phyloP scores from a whole-genome alignment of 2,888 invertebrate genomes.

The Epirrhoe tristata region DNA sequence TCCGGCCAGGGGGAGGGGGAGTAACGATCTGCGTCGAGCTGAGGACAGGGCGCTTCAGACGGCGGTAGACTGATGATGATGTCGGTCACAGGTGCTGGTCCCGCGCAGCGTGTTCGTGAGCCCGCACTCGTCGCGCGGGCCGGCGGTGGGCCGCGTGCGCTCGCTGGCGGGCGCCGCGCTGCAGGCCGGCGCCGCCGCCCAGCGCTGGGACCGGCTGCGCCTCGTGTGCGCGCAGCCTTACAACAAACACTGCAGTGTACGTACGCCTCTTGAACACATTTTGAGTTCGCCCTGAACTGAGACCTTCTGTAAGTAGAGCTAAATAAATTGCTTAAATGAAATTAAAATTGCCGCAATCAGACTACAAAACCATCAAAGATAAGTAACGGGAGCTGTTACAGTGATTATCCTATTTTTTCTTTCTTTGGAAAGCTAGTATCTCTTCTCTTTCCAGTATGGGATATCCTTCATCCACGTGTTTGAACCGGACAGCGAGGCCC shows the following conservation, averaged over 20 bases:
- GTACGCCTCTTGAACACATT: not conserved
- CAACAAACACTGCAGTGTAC: constrained; percentile 87
- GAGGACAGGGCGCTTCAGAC: too few relatives aligned
- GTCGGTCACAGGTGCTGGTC: constrained; percentile 87
- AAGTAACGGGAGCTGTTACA: too few relatives aligned
- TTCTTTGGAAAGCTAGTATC: too few relatives aligned
- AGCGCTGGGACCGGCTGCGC: constrained; percentile 94
- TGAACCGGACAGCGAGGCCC: constrained; percentile 66
- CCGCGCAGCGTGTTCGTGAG: constrained; percentile 93
- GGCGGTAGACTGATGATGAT: too few relatives aligned
- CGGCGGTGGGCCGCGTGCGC: constrained; percentile 85
- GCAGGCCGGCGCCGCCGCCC: constrained; percentile 69
- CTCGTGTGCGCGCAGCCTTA: constrained; percentile 95
- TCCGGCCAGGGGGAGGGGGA: too few relatives aligned
- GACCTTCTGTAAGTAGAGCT: too few relatives aligned
- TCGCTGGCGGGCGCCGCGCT: constrained; percentile 89
- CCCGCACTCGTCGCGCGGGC: constrained; percentile 87
- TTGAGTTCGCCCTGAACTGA: too few relatives aligned
- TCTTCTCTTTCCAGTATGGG: constrained; percentile 87
- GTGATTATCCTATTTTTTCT: too few relatives aligned
- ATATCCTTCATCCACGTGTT: constrained; percentile 91
- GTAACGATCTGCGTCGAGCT: too few relatives aligned
- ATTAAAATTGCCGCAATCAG: too few relatives aligned
- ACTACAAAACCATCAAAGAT: not conserved
- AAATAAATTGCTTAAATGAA: too few relatives aligned